Evolutionary conservation across 2,888 invertebrate species (phyloP).

Genomic region (Leucoptera coffeella): DNA sequence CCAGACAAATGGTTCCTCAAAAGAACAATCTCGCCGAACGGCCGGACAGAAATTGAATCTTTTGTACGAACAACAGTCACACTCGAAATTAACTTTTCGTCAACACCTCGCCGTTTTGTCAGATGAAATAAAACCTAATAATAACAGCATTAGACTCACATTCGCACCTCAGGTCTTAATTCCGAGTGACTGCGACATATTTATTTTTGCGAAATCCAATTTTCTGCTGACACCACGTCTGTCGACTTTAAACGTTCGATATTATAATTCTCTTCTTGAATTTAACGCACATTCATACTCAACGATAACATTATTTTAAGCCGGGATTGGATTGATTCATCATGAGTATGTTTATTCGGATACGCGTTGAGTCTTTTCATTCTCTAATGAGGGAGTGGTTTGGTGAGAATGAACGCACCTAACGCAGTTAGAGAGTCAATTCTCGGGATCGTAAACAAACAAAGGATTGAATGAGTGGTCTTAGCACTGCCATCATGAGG

Average conservation of each 20-base stretch:
- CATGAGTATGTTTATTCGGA: too few relatives aligned
- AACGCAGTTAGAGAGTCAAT: too few relatives aligned
- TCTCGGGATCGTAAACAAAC: too few relatives aligned
- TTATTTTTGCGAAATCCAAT: constrained; percentile 54
- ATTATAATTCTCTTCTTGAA: too few relatives aligned
- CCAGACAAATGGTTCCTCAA: constrained; percentile 17
- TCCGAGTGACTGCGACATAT: constrained; percentile 43
- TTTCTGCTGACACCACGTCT: constrained; percentile 53
- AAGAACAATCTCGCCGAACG: constrained; percentile 15
- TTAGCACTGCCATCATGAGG: too few relatives aligned
- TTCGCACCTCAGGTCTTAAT: constrained; percentile 14
- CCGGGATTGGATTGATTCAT: too few relatives aligned
- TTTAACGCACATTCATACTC: too few relatives aligned
- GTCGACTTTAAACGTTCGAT: constrained; percentile 46
- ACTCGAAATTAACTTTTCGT: constrained; percentile 42
- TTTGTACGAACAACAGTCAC: constrained; percentile 31
- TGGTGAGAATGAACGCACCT: too few relatives aligned
- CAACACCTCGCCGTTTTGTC: constrained; percentile 10
- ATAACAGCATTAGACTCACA: constrained; percentile 6
- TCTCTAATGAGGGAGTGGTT: too few relatives aligned
- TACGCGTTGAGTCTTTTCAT: too few relatives aligned
- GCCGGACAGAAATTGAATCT: constrained; percentile 35
- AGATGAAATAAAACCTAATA: constrained; percentile 12
- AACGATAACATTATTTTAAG: too few relatives aligned
- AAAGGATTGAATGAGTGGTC: too few relatives aligned